Base-by-base conservation (phyloP, 2,113 vertebrate species). In the Cygnus atratus region DNA sequence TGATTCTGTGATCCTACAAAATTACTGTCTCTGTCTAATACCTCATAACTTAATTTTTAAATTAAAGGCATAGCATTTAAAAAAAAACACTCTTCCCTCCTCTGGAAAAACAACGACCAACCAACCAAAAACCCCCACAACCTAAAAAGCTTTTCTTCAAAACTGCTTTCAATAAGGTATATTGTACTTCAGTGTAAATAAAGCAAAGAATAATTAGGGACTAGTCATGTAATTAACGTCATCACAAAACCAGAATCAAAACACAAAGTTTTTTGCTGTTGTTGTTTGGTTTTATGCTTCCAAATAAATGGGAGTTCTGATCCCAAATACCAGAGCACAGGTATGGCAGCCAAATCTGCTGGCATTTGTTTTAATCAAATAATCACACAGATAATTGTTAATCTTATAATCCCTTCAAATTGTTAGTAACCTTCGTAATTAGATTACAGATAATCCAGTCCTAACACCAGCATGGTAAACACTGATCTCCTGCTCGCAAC, bases 401-500 rank as follows among this genome's bases (percentile, higher is more conserved):
- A 97, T 95, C 84, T 85, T 76, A 89, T 91, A 96, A 97, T 97
- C 92, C 87, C 71, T 82, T 92, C 72, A 93, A 87, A 91, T 35
- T 92, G 91, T 73, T 92, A 92, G 83, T 73, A 93, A 89, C 92
- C 84, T 91, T 82, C 79, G 78, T 96, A 95, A 96, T 86, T 96
- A 88, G 96, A 96, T 95, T 95, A 94, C 52, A 82, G 39, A 88
- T 97, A 96, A 97, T 96, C 91, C 92, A 82, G 62, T 65, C 75
- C 50, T 91, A 88, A 92, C 73, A 87, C 79, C 71, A 80, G 90
- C 82, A 73, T 13, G 75, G 59, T 57, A 84, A 93, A 80, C 67
- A 90, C 87, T 65, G 82, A 90, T 84, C 82, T 92, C 73, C 25
- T 9, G 77, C 52, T 52, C 61, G 76, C 65, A 74, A 71, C 43